Evolutionary conservation across 2,797 vertebrate genomes (phyloP).

Genomic region (Sciaenops ocellatus): DNA sequence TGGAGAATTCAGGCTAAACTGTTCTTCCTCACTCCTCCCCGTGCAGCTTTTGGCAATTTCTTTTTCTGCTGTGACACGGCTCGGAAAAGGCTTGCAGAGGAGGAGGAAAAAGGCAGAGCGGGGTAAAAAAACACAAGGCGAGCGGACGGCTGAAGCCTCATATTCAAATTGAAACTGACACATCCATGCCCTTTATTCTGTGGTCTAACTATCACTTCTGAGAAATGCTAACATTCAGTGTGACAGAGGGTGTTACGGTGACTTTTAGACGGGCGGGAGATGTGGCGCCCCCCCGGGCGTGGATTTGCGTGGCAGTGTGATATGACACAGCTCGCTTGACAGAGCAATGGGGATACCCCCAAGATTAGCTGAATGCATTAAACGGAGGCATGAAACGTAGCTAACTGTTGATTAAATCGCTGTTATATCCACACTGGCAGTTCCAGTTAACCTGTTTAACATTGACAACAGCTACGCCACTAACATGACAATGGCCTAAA

Average conservation of each 20-base stretch:
- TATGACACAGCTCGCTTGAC: constrained; percentile 79
- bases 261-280: constrained; percentile 78
- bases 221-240: constrained; percentile 80
- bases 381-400: constrained; percentile 68
- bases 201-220: constrained; percentile 78
- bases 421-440: constrained; percentile 64
- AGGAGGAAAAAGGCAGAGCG: constrained; percentile 39
- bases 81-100: constrained; percentile 49
- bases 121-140: constrained; percentile 50
- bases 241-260: constrained; percentile 81
- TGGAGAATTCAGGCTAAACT: constrained; percentile 58
- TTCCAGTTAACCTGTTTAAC: constrained; percentile 79
- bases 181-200: constrained; percentile 77
- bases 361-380: constrained; percentile 74
- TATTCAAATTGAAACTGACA: constrained; percentile 82
- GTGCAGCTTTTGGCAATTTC: constrained; percentile 64
- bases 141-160: constrained; percentile 67
- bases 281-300: constrained; percentile 56
- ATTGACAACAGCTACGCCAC: constrained; percentile 60
- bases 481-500: constrained; percentile 57
- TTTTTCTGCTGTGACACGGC: constrained; percentile 40
- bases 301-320: constrained; percentile 71
- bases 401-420: constrained; percentile 79
- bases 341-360: constrained; percentile 73
- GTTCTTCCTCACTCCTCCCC: constrained; percentile 54